Evolutionary conservation across 2,113 vertebrate species (phyloP), one percentile per base, ranked within the genome.

Genomic region (Abramis brama): DNA sequence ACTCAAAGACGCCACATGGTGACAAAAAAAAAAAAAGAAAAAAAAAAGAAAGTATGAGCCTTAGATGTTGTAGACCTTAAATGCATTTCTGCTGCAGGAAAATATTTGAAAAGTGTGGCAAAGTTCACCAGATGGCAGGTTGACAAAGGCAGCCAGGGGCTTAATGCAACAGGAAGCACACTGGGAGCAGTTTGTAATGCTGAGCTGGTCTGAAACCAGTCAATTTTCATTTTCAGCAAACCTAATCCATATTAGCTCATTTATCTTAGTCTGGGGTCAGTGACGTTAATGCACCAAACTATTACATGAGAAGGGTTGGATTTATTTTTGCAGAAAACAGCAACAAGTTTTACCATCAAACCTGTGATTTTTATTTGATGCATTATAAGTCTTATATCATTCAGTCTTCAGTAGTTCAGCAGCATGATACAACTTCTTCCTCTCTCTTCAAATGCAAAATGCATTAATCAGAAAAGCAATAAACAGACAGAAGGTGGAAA

Each of bases 121-220:
- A 90, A 92, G 89, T 91, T 92, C 88, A 92, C 10, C 81, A 88
- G 79, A 25, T 79, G 76, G 86, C 80, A 52, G 64, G 45, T 12
- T 70, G 43, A 82, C 64, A 70, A 85, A 74, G 45, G 23, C 33
- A 30, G 62, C 47, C 64, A 50, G 27, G 23, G 47, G 60, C 64
- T 80, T 80, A 79, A 39, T 87, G 86, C 86, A 74, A 74, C 76
- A 36, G 45, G 86, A 82, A 70, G 80, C 27, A 80, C 52, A 86
- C 80, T 47, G 62, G 80, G 66, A 47, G 71, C 62, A 86, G 66
- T 85, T 85, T 7, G 1, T 19, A 30, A 75, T 50, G 71, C 21
- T 2, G 27, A 45, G 19, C n/a, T 76, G 36, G 36, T 45, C 57
- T 66, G 86, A 80, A 62, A 80, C 25, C 39, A 64, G 59, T 27